A percentile compares a stretch with the other conserved stretches of the same genome.
Evolutionary conservation across 2,888 invertebrate genomes (phyloP).

Genomic region (Bruchidius siliquastri): DNA sequence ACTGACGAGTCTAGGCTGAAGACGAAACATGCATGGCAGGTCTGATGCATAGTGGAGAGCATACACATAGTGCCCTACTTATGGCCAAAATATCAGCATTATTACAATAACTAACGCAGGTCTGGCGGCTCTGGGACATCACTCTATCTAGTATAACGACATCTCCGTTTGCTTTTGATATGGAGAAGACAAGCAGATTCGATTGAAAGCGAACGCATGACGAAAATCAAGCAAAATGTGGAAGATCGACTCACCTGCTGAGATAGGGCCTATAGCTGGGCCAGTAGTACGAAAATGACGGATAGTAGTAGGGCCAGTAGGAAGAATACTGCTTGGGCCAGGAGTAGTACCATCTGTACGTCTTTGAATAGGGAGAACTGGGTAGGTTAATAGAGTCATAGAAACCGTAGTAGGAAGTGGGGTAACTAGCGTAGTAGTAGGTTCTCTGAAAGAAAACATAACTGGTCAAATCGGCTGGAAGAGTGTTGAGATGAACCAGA

Average conservation of each 20-base stretch:
- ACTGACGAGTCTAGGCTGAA: no score
- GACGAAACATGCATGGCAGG: no score
- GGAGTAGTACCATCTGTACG: slow-evolving; percentile 31
- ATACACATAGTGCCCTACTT: no score
- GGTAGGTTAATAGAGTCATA: slow-evolving; percentile 24
- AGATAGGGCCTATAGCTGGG: slow-evolving; percentile 23
- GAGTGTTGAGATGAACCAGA: neutral
- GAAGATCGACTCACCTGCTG: neutral
- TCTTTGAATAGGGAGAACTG: slow-evolving; percentile 24
- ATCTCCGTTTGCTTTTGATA: no score
- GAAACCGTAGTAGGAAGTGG: slow-evolving; percentile 21
- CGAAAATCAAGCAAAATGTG: no score
- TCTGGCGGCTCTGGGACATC: no score
- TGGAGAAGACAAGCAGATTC: no score
- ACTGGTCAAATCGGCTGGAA: slow-evolving; percentile 5
- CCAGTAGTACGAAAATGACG: slow-evolving; percentile 21
- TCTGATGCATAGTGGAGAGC: no score
- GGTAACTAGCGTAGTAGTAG: slow-evolving; percentile 28
- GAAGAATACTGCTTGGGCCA: slow-evolving; percentile 26
- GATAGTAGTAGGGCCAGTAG: slow-evolving; percentile 5
- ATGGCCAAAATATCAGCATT: no score
- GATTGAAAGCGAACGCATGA: no score
- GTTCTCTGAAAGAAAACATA: slow-evolving; percentile 26
- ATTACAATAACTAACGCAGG: no score
- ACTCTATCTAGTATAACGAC: no score